Conservation (phyloP, 30 jellyfish, hydroid and myxozoan species). For the Aurelia aurita region DNA sequence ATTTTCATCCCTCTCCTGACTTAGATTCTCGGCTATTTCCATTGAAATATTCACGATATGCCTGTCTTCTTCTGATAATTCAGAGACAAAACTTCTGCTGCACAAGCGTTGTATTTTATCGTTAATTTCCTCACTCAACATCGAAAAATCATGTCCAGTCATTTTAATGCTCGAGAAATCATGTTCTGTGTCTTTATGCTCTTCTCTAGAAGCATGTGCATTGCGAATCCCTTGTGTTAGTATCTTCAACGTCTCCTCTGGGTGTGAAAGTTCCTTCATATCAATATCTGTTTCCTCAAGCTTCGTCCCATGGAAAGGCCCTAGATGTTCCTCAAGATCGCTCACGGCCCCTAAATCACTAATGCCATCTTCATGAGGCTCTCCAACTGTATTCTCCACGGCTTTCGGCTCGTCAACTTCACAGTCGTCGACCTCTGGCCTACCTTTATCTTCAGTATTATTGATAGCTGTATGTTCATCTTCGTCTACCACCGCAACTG, state of each 20-base stretch:
- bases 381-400: neutral
- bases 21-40: constrained; percentile 68
- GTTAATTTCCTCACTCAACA: constrained; percentile 39
- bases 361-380: constrained; percentile 11
- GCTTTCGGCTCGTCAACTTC: neutral
- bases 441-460: neutral
- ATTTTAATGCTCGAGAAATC: neutral
- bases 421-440: neutral
- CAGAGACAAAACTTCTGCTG: constrained; percentile 55
- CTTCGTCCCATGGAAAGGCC: constrained; percentile 75
- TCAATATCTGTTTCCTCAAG: constrained; percentile 67
- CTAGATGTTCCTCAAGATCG: constrained; percentile 49
- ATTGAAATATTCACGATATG: constrained; percentile 69
- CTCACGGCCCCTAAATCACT: constrained; percentile 44
- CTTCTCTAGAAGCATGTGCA: constrained; percentile 6
- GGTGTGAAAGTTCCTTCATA: constrained; percentile 60
- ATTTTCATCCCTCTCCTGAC: constrained; percentile 15
- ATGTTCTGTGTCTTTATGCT: constrained; percentile 3
- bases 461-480: neutral
- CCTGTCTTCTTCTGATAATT: constrained; percentile 65
- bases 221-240: constrained; percentile 44
- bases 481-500: neutral
- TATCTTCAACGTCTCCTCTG: constrained; percentile 68
- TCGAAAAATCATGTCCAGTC: constrained; percentile 60
- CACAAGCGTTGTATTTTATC: constrained; percentile 46